Evolutionary conservation across 30 jellyfish, hydroid and myxozoan species (phyloP), one percentile per base, ranked within the genome.

Genomic region (Aurelia coerulea): DNA sequence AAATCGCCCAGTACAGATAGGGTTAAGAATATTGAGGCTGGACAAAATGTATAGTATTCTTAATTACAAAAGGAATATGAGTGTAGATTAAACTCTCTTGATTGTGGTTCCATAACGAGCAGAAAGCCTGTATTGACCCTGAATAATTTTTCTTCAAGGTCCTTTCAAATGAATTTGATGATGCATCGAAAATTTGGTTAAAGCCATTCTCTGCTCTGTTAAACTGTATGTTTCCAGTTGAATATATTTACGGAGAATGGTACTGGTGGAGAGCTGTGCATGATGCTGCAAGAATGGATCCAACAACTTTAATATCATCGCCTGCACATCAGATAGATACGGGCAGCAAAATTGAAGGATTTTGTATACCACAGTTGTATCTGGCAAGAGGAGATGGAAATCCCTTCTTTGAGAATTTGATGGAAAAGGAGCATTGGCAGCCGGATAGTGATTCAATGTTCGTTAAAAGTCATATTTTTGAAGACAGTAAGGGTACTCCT

Each of bases 271-370:
- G 49, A 10, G 70, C 80, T 18, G 60, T 56, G 49, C 60, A 46
- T 9, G 72, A 64, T 32, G 58, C 68, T 3, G 32, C 19, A 23
- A 69, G 62, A 29, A 79, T 23, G 34, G 42, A 59, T 2, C 49
- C 49, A 23, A 66, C 32, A 2, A 41, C 37, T 35, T 33, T 60
- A 41, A 10, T 32, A 16, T 56, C 71, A 52, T 14, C 42, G 81
- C 39, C 52, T 58, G 90, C 65, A 56, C 53, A 49, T 33, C 4
- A 46, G 15, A 10, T 60, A 33, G 69, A 5, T 41, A 33, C 90
- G 18, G 90, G 90, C 5, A 79, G 90, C 81, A 35, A 68, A 67
- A 23, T 41, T 60, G 90, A 79, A 79, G 90, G 90, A 23, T 59
- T 79, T 64, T 79, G 90, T 23, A 79, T 79, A 17, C 90, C 90